Base-by-base conservation (phyloP, 2,797 vertebrate species). In the Dermochelys coriacea region DNA sequence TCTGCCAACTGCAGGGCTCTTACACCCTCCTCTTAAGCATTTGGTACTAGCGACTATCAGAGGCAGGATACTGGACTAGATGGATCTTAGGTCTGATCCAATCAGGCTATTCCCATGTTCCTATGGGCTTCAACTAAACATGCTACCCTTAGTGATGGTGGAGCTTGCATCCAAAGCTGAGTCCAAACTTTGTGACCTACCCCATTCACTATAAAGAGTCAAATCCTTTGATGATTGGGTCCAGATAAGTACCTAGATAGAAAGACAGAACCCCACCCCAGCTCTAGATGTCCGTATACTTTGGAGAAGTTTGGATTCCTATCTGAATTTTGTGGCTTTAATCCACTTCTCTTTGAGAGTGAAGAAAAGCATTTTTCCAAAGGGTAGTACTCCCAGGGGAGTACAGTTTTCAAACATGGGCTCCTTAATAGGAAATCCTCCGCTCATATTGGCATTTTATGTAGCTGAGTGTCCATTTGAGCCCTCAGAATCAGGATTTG, bases 201-300 rank as follows among this genome's bases (percentile, higher is more conserved):
- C 49, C 15, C 55, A 77, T 51, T 45, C 47, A 34, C 5, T 0
- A 0, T 49, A 49, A 84, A 81, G 84, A 80, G 29, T 68, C 84
- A 88, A 55, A 50, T 74, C 8, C 8, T 23, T 1, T 68, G 0
- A 0, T 29, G 71, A 49, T 41, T 37, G 10, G 18, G 37, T 71
- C n/a, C 11, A 71, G 37, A 77, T 77, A 77, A 49, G 82, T 55
- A 2, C 37, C 31, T 55, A 37, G 15, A 0, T 1, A 21, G 34
- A 11, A 27, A 89, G 57, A 29, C 27, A 77, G 34, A 80, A 27
- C 41, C 86, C 16, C 85, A 16, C 68, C 71, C 5, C 83, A 75
- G 41, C 4, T 83, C 86, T 57, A 1, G 41, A 85, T 85, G 50
- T n/a, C 37, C 52, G 59, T 52, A 23, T 93, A 10, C 29, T n/a